A percentile compares a stretch with the other conserved stretches of the same genome.
These are phyloP conservation scores for Halisarca cf. caerulea DNA, from an alignment of 37 sponge, comb jelly and placozoan species.

Conservation along the genomic window DNA sequence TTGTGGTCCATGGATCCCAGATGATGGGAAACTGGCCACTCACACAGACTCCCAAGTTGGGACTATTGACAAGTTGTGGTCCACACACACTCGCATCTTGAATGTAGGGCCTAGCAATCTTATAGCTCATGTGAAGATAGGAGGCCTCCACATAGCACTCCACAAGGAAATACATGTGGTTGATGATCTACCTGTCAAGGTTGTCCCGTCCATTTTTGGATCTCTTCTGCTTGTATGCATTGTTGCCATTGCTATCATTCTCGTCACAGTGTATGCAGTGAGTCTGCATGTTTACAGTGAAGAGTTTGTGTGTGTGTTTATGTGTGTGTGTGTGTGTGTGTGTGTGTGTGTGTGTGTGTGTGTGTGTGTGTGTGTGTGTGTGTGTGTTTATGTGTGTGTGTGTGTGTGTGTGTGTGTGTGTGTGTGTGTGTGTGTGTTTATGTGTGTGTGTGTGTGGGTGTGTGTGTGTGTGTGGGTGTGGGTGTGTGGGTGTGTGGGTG, in stretches of 20 bases:
- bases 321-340: too few species aligned
- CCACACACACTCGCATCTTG: conserved; percentile 18
- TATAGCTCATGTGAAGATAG: conserved; percentile 80
- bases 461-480: background rate
- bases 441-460: background rate
- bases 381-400: background rate
- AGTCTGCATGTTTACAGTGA: too few species aligned
- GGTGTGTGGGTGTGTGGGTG: background rate
- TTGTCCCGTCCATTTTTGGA: conserved; percentile 24
- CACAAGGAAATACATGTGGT: conserved; percentile 45
- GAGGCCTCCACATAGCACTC: conserved; percentile 76
- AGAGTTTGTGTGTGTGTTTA: too few species aligned
- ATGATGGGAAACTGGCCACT: conserved; percentile 61
- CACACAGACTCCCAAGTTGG: conserved; percentile 66
- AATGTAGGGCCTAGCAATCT: conserved; percentile 43
- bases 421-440: background rate
- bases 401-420: too few species aligned
- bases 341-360: too few species aligned
- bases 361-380: too few species aligned
- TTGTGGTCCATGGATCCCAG: conserved; percentile 89
- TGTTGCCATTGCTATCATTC: background rate
- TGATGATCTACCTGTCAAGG: conserved; percentile 9
- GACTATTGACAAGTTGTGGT: conserved; percentile 22
- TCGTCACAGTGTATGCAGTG: conserved; percentile 6
- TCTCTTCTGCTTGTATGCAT: conserved; percentile 1